Evolutionary conservation across 1,140 invertebrate species (phyloP), one percentile per base, ranked within the genome.

Genomic region (Drosophila bipectinata): DNA sequence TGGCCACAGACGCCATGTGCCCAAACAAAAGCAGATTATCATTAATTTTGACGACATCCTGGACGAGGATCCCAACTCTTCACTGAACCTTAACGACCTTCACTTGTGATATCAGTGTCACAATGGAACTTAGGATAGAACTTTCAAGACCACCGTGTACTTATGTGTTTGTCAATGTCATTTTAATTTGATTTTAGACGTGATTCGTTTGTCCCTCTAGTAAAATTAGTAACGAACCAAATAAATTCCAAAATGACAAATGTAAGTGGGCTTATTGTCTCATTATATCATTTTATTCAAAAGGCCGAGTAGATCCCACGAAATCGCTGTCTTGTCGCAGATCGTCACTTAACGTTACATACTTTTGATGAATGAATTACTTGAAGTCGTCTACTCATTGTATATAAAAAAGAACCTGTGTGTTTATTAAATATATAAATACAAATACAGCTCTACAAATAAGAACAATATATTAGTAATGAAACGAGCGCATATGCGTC

Each of bases 1-100:
- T 30, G 92, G 92, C 73, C 97, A 95, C 28, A 60, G 18, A 7
- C 34, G 59, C 12, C 66, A 80, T 45, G 15, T 37, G 0, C 88
- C 88, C 12, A 62, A 12, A 6, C 45, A 63, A 44, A 90, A 69
- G 10, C 48, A 73, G n/a, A 73, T 90, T 28, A 12, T 73, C 10
- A 69, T 90, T 6, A 63, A 90, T 51, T 85, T 90, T 72, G 60
- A 73, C 9, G 47, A 28, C 6, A 26, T 72, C 9, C 9, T 62
- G 26, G 18, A 67, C 7, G 63, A 69, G 5, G 47, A 76, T 45
- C 53, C 37, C 4, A 68, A 52, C 6, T 18, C 45, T 7, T 63
- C 64, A 9, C 28, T 67, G 28, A 59, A 26, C 0, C 28, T 63
- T 0, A 67, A 47, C 34, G 48, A 53, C 10, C 47, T 63, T 0